A percentile compares a stretch with the other conserved stretches of the same genome.
These are phyloP conservation scores for Lynx canadensis DNA, from an alignment of 2,113 vertebrate genomes.

Conservation along the genomic window DNA sequence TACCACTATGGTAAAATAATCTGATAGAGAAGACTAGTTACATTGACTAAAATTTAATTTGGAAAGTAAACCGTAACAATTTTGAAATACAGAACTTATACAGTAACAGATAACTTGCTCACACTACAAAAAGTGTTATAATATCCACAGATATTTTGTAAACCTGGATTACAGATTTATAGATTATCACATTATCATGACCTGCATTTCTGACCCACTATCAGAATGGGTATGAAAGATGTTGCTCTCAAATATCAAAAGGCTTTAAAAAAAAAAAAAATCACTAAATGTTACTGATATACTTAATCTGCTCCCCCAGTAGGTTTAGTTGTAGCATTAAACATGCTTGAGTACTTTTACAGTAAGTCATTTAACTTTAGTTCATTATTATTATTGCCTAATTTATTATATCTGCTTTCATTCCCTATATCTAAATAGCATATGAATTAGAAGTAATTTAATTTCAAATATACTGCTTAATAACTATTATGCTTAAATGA, in stretches of 20 bases:
- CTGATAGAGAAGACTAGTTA: neutral
- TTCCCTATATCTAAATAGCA: neutral
- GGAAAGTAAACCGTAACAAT: neutral
- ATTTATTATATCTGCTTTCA: neutral
- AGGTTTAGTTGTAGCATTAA: neutral
- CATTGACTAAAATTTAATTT: slow-evolving; percentile 19
- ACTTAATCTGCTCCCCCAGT: neutral
- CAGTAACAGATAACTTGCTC: neutral
- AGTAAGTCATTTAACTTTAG: slow-evolving; percentile 15
- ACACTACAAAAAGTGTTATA: neutral
- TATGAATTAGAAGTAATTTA: slow-evolving; percentile 6
- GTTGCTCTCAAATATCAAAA: neutral
- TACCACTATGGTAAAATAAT: neutral
- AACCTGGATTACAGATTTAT: neutral
- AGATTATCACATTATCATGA: slow-evolving; percentile 18
- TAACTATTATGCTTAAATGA: neutral
- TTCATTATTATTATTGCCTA: neutral
- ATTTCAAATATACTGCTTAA: neutral
- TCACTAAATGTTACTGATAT: neutral
- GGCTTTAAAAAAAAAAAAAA: neutral
- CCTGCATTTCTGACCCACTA: slow-evolving; percentile 13
- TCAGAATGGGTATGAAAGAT: neutral
- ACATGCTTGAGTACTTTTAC: neutral
- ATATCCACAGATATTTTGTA: neutral
- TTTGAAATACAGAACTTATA: neutral